Conservation (phyloP, 2,113 vertebrate genomes). For the Chaetura pelagica region DNA sequence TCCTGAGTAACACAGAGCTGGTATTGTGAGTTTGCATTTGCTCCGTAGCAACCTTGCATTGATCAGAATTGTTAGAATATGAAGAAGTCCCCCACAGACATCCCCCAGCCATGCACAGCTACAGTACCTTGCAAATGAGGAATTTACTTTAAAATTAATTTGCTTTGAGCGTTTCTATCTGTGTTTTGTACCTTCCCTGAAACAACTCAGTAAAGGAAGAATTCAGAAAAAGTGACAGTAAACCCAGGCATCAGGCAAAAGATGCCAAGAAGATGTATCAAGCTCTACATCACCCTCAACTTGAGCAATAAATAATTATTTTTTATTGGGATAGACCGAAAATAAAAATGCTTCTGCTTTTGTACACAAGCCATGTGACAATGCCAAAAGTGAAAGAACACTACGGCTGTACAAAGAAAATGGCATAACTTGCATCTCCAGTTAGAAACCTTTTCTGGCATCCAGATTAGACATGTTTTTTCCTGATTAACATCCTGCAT, state of each 20-base stretch:
- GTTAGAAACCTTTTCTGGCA: neutral
- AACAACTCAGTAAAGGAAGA: neutral
- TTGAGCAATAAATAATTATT: neutral
- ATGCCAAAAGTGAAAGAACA: neutral
- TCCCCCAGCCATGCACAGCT: neutral
- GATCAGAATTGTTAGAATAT: neutral
- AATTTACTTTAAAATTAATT: neutral
- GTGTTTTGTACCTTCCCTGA: neutral
- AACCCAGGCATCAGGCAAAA: neutral
- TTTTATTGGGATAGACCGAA: neutral
- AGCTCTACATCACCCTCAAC: neutral
- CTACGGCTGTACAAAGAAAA: neutral
- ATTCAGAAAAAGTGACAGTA: neutral
- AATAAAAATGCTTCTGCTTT: neutral
- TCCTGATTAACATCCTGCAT: neutral
- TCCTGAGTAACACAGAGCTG: neutral
- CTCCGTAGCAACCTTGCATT: neutral
- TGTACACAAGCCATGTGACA: neutral
- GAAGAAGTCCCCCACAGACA: neutral
- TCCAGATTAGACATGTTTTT: neutral
- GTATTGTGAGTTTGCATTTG: neutral
- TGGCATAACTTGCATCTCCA: neutral
- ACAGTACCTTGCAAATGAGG: neutral
- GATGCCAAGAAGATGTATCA: neutral
- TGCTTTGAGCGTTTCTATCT: neutral